These are phyloP conservation scores for Phrynocephalus guinanensis DNA, from an alignment of 2,797 vertebrate genomes.

Conservation along the genomic window DNA sequence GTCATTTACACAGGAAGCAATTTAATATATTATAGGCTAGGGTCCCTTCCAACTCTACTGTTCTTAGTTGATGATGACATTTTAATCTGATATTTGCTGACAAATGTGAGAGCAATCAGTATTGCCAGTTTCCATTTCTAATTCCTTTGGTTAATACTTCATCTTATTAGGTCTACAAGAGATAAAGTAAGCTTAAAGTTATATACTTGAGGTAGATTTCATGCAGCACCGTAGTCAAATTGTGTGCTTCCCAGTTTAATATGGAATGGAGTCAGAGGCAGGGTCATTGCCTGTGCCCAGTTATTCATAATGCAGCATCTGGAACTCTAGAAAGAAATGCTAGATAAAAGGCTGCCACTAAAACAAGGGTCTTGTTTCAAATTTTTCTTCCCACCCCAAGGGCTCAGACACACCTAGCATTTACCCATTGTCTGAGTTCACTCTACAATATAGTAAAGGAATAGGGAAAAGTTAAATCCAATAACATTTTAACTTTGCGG, in stretches of 20 bases:
- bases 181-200: neutral
- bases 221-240: neutral
- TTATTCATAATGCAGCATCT: neutral
- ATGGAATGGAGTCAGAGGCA: neutral
- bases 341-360: neutral
- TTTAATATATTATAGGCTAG: neutral
- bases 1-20: neutral
- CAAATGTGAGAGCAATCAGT: neutral
- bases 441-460: neutral
- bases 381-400: neutral
- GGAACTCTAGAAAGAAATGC: neutral
- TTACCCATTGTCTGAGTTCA: too few relatives aligned
- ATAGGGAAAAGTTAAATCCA: neutral
- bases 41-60: too few relatives aligned
- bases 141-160: neutral
- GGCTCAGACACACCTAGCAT: neutral
- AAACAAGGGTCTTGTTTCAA: neutral
- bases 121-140: neutral
- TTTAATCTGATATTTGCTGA: neutral
- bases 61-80: too few relatives aligned
- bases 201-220: neutral
- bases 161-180: neutral
- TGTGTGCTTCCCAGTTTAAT: neutral
- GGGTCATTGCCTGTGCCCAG: neutral
- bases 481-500: neutral